phyloP scores from a whole-genome alignment of 2,888 invertebrate genomes.

The Odontocolon sp. region DNA sequence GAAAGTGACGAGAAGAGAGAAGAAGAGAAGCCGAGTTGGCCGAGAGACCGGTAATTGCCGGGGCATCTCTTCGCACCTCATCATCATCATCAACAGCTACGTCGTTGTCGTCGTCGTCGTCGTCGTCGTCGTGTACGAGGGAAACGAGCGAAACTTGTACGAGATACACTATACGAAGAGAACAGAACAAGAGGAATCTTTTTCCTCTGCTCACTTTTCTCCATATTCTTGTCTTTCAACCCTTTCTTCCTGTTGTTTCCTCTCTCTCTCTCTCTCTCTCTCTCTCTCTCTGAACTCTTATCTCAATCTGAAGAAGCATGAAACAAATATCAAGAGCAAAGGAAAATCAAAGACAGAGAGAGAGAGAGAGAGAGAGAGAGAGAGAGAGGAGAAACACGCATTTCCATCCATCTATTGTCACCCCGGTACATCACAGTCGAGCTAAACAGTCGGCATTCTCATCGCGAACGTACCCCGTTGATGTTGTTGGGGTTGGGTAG shows the following conservation, averaged over 20 bases:
- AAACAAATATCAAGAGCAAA: too few species aligned
- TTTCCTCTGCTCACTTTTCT: not conserved
- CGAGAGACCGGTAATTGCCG: constrained; percentile 77
- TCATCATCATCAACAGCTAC: constrained; percentile 79
- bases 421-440: constrained; percentile 46
- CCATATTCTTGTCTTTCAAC: constrained; percentile 37
- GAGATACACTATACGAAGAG: constrained; percentile 7
- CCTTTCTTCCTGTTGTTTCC: constrained; percentile 14
- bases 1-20: constrained; percentile 44
- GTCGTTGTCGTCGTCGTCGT: constrained; percentile 69
- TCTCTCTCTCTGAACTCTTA: not conserved
- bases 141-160: constrained; percentile 26
- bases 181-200: constrained; percentile 10
- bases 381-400: constrained; percentile 1
- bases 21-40: constrained; percentile 36
- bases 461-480: not conserved
- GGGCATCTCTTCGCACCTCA: constrained; percentile 81
- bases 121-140: constrained; percentile 30
- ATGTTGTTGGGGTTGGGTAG: constrained; percentile 29
- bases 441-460: constrained; percentile 43
- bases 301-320: not conserved
- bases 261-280: too few species aligned
- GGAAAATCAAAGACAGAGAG: not conserved
- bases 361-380: constrained; percentile 28
- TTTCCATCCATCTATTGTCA: constrained; percentile 60